Base-by-base conservation (phyloP, 2,797 vertebrate genomes). In the Hypotaenidia philippensis region DNA sequence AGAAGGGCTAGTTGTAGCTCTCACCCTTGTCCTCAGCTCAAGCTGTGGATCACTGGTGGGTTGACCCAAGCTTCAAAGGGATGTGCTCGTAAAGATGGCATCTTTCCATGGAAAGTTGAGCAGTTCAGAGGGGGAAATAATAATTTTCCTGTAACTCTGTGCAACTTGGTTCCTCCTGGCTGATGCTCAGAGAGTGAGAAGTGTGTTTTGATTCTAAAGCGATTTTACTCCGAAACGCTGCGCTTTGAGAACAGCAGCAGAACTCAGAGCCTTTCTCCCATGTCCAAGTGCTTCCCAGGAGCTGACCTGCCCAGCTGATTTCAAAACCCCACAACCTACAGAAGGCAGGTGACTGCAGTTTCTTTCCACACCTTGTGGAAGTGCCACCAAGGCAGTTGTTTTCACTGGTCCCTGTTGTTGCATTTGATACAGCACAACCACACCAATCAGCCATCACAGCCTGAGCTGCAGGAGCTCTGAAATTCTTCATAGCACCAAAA, bases 271-370 rank as follows among this genome's bases (percentile, higher is more conserved):
- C 34, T 32, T 38, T 63, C 20, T 75, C 16, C 11, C 14, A 8
- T 16, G 1, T 9, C 8, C 12, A 38, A 50, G 61, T 2, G 0
- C 19, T 21, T 16, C 29, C 32, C 31, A 20, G 32, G 66, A 65
- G 41, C 65, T 81, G 74, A 26, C 50, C 57, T 86, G 81, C 75
- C 34, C 27, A 49, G 50, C 66, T 64, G 1, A 4, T 34, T 34
- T 50, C 72, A 22, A 14, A 41, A 49, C 20, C 45, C 45, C 45
- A 47, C 29, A 56, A 3, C 38, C 50, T 66, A 2, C 34, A 65
- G 34, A 17, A 84, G 66, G 72, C 53, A 55, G 29, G 20, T 59
- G 60, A 12, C 8, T 26, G 45, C 45, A 21, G 20, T 11, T 47
- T 47, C 21, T 47, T 47, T 22, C 45, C 45, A 47, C 45, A 22